Conservation (phyloP, 2,113 vertebrate genomes). For the Vulpes ferrilata region DNA sequence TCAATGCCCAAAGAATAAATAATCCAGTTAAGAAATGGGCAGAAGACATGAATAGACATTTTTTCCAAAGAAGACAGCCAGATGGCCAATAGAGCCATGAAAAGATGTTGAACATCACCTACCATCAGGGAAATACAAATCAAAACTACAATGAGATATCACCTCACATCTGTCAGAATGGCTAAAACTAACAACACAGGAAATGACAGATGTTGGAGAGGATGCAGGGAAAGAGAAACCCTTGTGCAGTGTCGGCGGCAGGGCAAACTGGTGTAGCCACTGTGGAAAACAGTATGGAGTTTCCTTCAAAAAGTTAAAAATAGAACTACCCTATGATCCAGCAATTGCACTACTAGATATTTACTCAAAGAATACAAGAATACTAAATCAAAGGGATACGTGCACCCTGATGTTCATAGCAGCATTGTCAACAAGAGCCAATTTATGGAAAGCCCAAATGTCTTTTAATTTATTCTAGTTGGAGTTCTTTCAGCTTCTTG, state of each 20-base stretch:
- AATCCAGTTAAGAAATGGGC: neutral
- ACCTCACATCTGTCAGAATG: neutral
- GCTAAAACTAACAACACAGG: neutral
- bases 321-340: neutral
- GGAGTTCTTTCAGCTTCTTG: neutral
- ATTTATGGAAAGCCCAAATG: neutral
- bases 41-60: neutral
- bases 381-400: neutral
- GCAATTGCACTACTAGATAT: neutral
- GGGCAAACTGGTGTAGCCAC: neutral
- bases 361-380: neutral
- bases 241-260: neutral
- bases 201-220: neutral
- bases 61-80: neutral
- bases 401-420: neutral
- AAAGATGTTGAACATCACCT: neutral
- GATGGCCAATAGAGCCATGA: neutral
- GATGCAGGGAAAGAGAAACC: neutral
- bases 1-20: neutral
- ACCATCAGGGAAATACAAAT: neutral
- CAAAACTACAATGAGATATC: neutral
- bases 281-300: neutral
- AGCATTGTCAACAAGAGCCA: neutral
- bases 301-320: neutral
- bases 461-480: neutral